Conservation (phyloP, 2,888 invertebrate species). For the Eristalis arbustorum region DNA sequence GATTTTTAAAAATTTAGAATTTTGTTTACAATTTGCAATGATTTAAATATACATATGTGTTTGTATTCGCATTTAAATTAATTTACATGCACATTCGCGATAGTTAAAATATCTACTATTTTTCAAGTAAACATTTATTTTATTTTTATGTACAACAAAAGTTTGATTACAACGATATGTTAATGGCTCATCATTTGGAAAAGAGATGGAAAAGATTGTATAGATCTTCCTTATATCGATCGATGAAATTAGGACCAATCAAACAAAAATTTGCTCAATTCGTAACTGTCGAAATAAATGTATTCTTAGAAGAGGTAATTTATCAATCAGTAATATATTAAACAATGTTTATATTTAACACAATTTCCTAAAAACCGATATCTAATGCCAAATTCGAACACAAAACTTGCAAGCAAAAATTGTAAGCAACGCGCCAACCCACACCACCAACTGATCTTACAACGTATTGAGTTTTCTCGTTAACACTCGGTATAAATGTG, state of each 20-base stretch:
- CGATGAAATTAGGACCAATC: constrained; percentile 87
- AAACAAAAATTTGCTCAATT: constrained; percentile 92
- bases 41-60: no score
- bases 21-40: no score
- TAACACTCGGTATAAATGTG: no score
- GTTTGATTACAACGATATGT: constrained; percentile 79
- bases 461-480: no score
- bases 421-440: no score
- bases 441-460: no score
- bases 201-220: constrained; percentile 86
- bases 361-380: no score
- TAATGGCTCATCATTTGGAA: constrained; percentile 83
- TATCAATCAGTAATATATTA: neutral
- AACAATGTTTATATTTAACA: neutral
- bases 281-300: constrained; percentile 86
- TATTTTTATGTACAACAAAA: constrained; percentile 50
- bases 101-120: neutral
- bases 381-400: no score
- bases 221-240: constrained; percentile 85
- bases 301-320: constrained; percentile 78
- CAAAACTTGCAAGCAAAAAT: no score
- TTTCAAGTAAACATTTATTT: neutral
- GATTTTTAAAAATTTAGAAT: no score
- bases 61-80: no score
- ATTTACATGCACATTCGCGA: no score